Evolutionary conservation across 2,797 vertebrate species (phyloP), one percentile per base, ranked within the genome.

Genomic region (Leucoraja ocellata): DNA sequence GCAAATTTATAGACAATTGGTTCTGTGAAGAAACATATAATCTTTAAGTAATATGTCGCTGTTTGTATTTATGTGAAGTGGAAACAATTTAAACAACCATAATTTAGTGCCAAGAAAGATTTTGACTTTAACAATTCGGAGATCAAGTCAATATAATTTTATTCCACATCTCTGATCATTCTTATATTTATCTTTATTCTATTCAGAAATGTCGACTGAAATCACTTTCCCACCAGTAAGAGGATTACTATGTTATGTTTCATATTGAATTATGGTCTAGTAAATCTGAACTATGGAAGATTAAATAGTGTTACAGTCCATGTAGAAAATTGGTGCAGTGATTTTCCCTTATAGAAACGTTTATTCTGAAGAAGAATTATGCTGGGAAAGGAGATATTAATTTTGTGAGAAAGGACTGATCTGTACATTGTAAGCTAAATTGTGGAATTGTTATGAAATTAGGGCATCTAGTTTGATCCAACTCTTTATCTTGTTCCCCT

Each of bases 181-280:
- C 88, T 91, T 95, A 95, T 95, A 95, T 96, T 96, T 96, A 96
- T 95, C 94, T 94, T 95, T 94, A 94, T 94, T 94, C 96, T 95
- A 96, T 95, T 96, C 96, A 96, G 96, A 97, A 96, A 96, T 95
- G 94, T 90, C 94, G 94, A 94, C 74, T 95, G 96, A 96, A 97
- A 97, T 95, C 95, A 96, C 95, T 96, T 96, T 97, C 96, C 96
- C 96, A 97, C 96, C 96, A 96, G 95, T 96, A 97, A 97, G 96
- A 96, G 97, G 97, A 97, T 97, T 97, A 97, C 94, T 94, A 95
- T 95, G 95, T 96, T 96, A 96, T 96, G 95, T 96, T 95, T 95
- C 93, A 94, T 96, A 96, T 96, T 95, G 96, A 96, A 96, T 95
- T 96, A 96, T 96, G 96, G 95, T 95, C 95, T 73, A 92, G 94